phyloP scores from a whole-genome alignment of 2,888 invertebrate genomes.

The Tribolium freemani region DNA sequence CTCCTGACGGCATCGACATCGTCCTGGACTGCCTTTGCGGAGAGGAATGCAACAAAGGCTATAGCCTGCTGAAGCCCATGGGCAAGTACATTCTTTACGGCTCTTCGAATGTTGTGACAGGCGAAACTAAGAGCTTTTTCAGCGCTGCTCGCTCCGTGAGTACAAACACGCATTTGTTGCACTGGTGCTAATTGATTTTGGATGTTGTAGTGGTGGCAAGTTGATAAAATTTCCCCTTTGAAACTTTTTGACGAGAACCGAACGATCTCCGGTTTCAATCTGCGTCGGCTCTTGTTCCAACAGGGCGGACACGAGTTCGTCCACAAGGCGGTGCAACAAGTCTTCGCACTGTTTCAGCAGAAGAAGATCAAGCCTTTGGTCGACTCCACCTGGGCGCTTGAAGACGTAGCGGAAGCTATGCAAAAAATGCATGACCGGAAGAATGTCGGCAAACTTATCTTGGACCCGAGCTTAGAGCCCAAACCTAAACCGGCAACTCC shows the following conservation, averaged over 20 bases:
- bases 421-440: conserved; percentile 93
- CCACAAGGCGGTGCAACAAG: conserved; percentile 78
- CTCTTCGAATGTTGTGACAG: conserved; percentile 89
- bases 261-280: conserved; percentile 84
- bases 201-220: conserved; percentile 87
- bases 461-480: conserved; percentile 85
- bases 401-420: conserved; percentile 92
- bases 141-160: conserved; percentile 91
- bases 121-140: conserved; percentile 93
- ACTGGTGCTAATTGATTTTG: background rate
- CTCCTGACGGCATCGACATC: conserved; percentile 86
- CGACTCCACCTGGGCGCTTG: conserved; percentile 90
- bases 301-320: conserved; percentile 81
- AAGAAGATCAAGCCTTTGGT: conserved; percentile 86
- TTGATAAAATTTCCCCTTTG: conserved; percentile 90
- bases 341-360: conserved; percentile 82
- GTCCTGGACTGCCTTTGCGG: conserved; percentile 91
- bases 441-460: conserved; percentile 89
- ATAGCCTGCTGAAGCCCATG: conserved; percentile 87
- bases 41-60: conserved; percentile 89
- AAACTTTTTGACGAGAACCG: conserved; percentile 93
- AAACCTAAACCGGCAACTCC: conserved; percentile 86
- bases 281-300: conserved; percentile 86
- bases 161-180: conserved; percentile 52
- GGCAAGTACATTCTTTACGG: conserved; percentile 91